A percentile compares a stretch with the other conserved stretches of the same genome.
Conservation (phyloP, 2,888 invertebrate genomes). For the Euspilapteryx auroguttella region DNA sequence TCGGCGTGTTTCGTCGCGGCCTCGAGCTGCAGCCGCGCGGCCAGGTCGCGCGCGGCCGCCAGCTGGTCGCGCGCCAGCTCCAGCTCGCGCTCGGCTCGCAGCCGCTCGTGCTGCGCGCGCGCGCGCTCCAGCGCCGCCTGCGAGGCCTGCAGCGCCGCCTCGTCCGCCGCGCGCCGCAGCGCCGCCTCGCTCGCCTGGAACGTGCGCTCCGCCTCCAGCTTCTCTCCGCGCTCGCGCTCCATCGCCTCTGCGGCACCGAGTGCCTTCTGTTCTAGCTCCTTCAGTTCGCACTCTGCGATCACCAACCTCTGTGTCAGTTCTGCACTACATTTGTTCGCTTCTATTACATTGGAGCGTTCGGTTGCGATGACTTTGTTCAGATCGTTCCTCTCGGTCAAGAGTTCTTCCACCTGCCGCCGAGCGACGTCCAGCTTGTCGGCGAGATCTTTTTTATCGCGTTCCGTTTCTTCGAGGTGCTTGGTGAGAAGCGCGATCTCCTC, state of each 20-base stretch:
- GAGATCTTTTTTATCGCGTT: constrained; percentile 23
- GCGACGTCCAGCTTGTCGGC: constrained; percentile 37
- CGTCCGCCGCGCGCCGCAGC: constrained; percentile 69
- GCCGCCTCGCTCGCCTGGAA: constrained; percentile 54
- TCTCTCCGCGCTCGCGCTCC: constrained; percentile 31
- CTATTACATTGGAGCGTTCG: constrained; percentile 20
- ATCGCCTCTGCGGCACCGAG: constrained; percentile 20
- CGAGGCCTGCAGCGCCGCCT: constrained; percentile 72
- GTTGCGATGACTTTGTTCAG: constrained; percentile 19
- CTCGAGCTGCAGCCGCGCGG: constrained; percentile 42
- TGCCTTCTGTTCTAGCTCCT: constrained; percentile 29
- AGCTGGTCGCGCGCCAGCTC: constrained; percentile 57
- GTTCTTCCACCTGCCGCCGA: constrained; percentile 26
- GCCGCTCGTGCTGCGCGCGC: constrained; percentile 70
- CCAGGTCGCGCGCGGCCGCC: constrained; percentile 23
- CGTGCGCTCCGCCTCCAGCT: constrained; percentile 35
- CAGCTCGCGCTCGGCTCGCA: constrained; percentile 66
- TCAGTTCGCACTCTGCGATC: constrained; percentile 22
- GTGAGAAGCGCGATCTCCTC: constrained; percentile 51
- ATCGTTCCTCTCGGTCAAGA: constrained; percentile 23
- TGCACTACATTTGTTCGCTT: constrained; percentile 24
- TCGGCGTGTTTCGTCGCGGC: constrained; percentile 36
- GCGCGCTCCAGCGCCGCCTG: constrained; percentile 74
- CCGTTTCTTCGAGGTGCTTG: constrained; percentile 24
- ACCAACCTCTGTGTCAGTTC: constrained; percentile 18